phyloP scores from a whole-genome alignment of 2,797 vertebrate genomes.

The Cheirogaleus major region DNA sequence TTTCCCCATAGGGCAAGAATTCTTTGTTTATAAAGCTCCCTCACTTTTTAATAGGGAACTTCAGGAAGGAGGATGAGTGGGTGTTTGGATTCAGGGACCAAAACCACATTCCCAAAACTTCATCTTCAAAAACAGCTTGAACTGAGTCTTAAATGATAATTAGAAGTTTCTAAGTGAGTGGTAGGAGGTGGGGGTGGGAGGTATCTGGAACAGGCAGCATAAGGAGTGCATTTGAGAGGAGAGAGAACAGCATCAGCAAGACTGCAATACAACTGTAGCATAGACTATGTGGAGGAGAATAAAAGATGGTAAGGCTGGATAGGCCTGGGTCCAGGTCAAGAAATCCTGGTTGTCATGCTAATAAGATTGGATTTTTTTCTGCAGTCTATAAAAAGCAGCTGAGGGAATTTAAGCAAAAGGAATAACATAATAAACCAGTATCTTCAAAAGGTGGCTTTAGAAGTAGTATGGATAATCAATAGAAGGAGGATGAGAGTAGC shows the following conservation, averaged over 20 bases:
- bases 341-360: background rate
- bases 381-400: background rate
- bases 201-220: slow-evolving; percentile 58
- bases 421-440: background rate
- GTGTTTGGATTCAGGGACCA: slow-evolving; percentile 45
- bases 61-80: slow-evolving; percentile 50
- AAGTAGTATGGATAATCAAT: background rate
- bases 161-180: slow-evolving; percentile 57
- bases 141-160: slow-evolving; percentile 52
- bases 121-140: slow-evolving; percentile 66
- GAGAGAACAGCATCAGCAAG: background rate
- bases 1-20: background rate
- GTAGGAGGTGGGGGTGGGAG: slow-evolving; percentile 60
- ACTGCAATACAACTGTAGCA: background rate
- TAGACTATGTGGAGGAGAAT: background rate
- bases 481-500: background rate
- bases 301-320: background rate
- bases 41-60: slow-evolving; percentile 49
- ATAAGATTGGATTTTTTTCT: background rate
- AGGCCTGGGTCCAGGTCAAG: background rate
- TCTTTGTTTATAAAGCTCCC: background rate
- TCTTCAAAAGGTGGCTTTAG: background rate
- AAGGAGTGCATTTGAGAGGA: slow-evolving; percentile 40
- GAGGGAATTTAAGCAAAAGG: background rate
- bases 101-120: slow-evolving; percentile 40